Percentiles rank a stretch among this genome's conserved stretches.
Evolutionary conservation across 2,797 vertebrate species (phyloP).

Genomic region (Esox masquinongy): DNA sequence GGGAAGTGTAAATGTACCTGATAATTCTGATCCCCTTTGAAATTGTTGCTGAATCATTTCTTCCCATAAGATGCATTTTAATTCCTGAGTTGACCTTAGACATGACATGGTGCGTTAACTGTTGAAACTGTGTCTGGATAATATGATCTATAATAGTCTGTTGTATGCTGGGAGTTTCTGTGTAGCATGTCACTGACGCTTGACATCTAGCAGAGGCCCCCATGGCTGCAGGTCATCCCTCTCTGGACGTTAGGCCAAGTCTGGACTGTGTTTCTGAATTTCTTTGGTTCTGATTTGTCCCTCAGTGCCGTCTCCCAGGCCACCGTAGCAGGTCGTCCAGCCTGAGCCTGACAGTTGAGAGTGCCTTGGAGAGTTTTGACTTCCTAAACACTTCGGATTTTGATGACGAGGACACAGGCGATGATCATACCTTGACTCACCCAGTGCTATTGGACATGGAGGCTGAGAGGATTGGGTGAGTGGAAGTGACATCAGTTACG

Average conservation of each 20-base stretch:
- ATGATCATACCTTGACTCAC: slow-evolving; percentile 79
- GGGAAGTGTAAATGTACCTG: too few species aligned
- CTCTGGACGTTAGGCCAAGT: neutral
- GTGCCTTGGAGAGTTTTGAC: slow-evolving; percentile 97
- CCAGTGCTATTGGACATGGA: slow-evolving; percentile 88
- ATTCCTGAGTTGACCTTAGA: too few species aligned
- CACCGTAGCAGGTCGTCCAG: slow-evolving; percentile 94
- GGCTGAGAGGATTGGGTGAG: slow-evolving; percentile 87
- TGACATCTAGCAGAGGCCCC: neutral
- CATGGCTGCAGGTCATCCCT: neutral
- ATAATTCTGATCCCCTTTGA: too few species aligned
- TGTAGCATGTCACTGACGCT: neutral
- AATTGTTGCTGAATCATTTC: too few species aligned
- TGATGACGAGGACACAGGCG: slow-evolving; percentile 89
- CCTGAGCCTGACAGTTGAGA: slow-evolving; percentile 96
- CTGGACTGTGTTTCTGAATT: neutral
- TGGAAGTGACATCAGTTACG: slow-evolving; percentile 22
- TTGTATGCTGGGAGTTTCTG: neutral
- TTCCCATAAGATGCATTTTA: too few species aligned
- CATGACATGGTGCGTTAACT: too few species aligned
- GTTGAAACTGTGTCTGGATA: neutral
- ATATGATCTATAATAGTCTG: neutral
- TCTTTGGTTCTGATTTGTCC: neutral
- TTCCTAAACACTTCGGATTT: slow-evolving; percentile 99
- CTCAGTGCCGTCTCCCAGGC: slow-evolving; percentile 76